phyloP scores from a whole-genome alignment of 1,140 invertebrate species.

The Pseudomyrmex sp. region DNA sequence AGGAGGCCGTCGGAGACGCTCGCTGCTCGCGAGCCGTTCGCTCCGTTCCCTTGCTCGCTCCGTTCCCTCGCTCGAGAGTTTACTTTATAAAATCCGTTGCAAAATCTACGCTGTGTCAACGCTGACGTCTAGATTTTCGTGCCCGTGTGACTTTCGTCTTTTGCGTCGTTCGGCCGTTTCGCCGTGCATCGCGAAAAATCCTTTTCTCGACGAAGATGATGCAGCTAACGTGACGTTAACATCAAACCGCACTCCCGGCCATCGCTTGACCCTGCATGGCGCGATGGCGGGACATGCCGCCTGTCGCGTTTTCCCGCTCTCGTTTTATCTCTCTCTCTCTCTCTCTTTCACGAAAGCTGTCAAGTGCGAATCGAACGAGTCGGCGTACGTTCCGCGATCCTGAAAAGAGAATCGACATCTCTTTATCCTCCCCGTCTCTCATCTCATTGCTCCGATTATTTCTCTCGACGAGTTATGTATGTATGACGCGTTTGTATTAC shows the following conservation, averaged over 20 bases:
- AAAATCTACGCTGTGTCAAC: conserved; percentile 10
- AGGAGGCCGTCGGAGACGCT: conserved; percentile 6
- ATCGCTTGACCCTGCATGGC: conserved; percentile 27
- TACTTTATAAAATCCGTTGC: background rate
- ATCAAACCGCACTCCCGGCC: conserved; percentile 1
- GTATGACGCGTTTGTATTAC: background rate
- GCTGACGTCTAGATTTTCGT: conserved; percentile 32
- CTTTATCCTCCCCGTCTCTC: background rate
- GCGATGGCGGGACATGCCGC: conserved; percentile 3
- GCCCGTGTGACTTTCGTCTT: background rate
- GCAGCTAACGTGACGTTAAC: background rate
- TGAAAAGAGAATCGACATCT: conserved; percentile 4
- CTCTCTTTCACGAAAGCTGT: conserved; percentile 22
- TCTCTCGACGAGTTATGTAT: conserved; percentile 21
- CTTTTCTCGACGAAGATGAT: background rate
- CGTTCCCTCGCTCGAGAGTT: conserved; percentile 16
- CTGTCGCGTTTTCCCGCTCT: conserved; percentile 27
- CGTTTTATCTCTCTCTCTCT: background rate
- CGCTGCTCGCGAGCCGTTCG: background rate
- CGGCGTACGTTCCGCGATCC: background rate
- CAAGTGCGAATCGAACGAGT: conserved; percentile 8
- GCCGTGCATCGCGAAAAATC: background rate
- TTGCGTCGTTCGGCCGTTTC: background rate
- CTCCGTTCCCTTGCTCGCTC: background rate
- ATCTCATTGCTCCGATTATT: conserved; percentile 17